phyloP scores from a whole-genome alignment of 2,888 invertebrate genomes.

The Hydroisotoma schaefferi region DNA sequence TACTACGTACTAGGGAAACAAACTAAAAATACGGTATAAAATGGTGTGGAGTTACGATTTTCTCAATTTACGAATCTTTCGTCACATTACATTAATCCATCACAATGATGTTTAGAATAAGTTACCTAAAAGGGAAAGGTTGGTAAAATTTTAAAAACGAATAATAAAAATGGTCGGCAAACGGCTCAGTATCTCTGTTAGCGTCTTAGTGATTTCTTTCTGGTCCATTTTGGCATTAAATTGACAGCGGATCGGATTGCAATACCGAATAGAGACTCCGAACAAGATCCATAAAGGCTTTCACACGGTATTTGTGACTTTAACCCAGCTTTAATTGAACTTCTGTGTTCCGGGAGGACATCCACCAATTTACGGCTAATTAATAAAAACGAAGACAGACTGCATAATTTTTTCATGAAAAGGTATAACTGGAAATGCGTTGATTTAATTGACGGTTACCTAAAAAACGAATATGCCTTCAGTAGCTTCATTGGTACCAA shows the following conservation, averaged over 20 bases:
- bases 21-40: too few species aligned
- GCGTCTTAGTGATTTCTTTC: conserved; percentile 1
- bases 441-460: conserved; percentile 12
- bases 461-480: conserved; percentile 21
- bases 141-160: too few species aligned
- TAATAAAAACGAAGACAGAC: too few species aligned
- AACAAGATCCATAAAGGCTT: conserved; percentile 17
- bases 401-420: neutral
- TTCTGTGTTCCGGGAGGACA: conserved; percentile 11
- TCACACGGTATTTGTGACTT: conserved; percentile 14
- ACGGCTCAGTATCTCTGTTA: too few species aligned
- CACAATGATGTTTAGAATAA: too few species aligned
- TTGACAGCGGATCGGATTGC: conserved; percentile 16
- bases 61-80: too few species aligned
- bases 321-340: conserved; percentile 27
- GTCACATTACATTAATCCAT: too few species aligned
- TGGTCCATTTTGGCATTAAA: conserved; percentile 28
- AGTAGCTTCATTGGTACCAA: conserved; percentile 9
- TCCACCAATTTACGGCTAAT: conserved; percentile 29
- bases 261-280: conserved; percentile 17
- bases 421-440: neutral
- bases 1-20: too few species aligned
- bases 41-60: too few species aligned
- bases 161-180: too few species aligned
- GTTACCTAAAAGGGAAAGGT: too few species aligned